phyloP scores from a whole-genome alignment of 2,113 vertebrate species.

The Aptenodytes forsteri region DNA sequence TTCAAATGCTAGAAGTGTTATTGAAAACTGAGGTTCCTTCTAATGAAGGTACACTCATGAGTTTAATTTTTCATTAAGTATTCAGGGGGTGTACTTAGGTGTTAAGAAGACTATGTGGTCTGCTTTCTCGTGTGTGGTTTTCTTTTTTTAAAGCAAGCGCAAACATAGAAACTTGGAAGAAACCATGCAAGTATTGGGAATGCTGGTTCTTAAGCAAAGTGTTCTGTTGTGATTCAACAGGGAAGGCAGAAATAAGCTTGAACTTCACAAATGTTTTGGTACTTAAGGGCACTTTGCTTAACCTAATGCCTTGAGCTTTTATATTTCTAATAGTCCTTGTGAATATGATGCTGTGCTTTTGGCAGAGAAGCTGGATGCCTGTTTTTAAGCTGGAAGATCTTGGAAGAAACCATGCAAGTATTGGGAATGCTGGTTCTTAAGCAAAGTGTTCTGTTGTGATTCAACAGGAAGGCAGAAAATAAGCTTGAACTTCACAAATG shows the following conservation, averaged over 20 bases:
- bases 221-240: background rate
- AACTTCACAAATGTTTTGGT: background rate
- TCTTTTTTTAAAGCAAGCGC: background rate
- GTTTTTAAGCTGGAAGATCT: no score
- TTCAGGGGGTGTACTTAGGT: rapidly evolving
- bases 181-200: background rate
- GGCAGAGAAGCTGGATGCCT: background rate
- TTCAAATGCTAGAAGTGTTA: background rate
- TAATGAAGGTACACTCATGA: rapidly evolving
- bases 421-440: background rate
- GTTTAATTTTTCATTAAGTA: background rate
- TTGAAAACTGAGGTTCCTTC: background rate
- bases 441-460: background rate
- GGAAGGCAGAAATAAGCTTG: background rate
- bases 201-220: background rate
- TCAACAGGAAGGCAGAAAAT: background rate
- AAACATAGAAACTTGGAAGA: background rate
- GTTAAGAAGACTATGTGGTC: background rate
- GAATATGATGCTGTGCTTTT: background rate
- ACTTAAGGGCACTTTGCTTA: background rate
- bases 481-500: background rate
- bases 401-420: background rate
- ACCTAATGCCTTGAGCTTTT: background rate
- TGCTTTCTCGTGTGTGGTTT: background rate
- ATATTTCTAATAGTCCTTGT: background rate